phyloP scores from a whole-genome alignment of 2,888 invertebrate genomes.

The Eumerus sabulonum region DNA sequence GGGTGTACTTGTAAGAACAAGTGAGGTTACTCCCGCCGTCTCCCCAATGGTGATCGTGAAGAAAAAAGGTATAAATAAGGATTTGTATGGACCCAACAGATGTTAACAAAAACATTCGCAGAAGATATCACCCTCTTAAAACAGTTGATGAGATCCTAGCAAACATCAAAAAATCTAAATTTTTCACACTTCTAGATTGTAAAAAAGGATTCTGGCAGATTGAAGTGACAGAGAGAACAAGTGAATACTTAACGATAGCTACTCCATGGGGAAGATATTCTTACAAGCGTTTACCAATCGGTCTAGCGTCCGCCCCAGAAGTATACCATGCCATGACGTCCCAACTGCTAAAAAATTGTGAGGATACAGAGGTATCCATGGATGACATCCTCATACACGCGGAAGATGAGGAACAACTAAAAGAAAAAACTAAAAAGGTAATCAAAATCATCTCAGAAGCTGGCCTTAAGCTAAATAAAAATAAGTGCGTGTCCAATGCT shows the following conservation, averaged over 20 bases:
- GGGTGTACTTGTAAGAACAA: constrained; percentile 33
- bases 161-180: constrained; percentile 53
- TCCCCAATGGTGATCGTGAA: constrained; percentile 54
- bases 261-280: constrained; percentile 68
- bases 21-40: constrained; percentile 44
- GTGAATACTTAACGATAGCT: constrained; percentile 60
- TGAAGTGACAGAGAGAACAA: constrained; percentile 59
- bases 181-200: constrained; percentile 56
- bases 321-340: constrained; percentile 69
- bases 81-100: constrained; percentile 45
- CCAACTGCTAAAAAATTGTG: constrained; percentile 49
- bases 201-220: constrained; percentile 69
- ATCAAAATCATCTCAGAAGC: constrained; percentile 54
- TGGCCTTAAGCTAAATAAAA: constrained; percentile 70
- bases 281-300: constrained; percentile 57
- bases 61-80: constrained; percentile 55
- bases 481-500: constrained; percentile 68
- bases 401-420: constrained; percentile 60
- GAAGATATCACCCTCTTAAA: constrained; percentile 56
- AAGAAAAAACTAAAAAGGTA: constrained; percentile 62
- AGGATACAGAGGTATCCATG: constrained; percentile 68
- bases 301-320: constrained; percentile 70
- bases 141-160: constrained; percentile 58
- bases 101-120: constrained; percentile 51
- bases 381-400: constrained; percentile 71